Percentiles rank a stretch among this genome's conserved stretches.
Conservation (phyloP, 2,797 vertebrate genomes). For the Gymnopithys bicolor region DNA sequence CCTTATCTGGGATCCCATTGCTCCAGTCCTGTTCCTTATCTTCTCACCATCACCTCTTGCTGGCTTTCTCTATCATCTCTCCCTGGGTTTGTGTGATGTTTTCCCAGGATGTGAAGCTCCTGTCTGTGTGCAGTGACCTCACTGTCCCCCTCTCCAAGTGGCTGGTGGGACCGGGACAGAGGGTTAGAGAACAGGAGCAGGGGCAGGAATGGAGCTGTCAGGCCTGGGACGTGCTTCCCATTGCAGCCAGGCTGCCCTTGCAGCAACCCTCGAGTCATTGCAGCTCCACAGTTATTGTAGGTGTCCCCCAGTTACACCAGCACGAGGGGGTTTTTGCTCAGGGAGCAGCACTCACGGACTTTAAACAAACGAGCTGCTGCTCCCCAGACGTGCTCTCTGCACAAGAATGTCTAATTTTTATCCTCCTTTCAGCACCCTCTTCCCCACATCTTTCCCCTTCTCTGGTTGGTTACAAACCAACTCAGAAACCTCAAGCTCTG, state of each 20-base stretch:
- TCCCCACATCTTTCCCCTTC: neutral
- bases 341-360: neutral
- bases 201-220: neutral
- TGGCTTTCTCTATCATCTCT: neutral
- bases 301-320: rapidly evolving
- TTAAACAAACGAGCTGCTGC: neutral
- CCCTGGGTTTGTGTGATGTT: neutral
- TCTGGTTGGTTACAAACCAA: neutral
- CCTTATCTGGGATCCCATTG: neutral
- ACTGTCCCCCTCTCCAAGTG: neutral
- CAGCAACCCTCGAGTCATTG: neutral
- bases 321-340: neutral
- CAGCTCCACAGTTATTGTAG: neutral
- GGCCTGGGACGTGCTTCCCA: neutral
- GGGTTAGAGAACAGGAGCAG: neutral
- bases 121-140: rapidly evolving
- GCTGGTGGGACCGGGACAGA: rapidly evolving
- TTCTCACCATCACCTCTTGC: neutral
- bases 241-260: neutral
- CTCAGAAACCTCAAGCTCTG: neutral
- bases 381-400: neutral
- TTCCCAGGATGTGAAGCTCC: rapidly evolving
- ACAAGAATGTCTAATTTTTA: neutral
- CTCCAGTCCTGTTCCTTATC: neutral
- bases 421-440: neutral